phyloP scores from a whole-genome alignment of 2,797 vertebrate species.

The Sebastes umbrosus region DNA sequence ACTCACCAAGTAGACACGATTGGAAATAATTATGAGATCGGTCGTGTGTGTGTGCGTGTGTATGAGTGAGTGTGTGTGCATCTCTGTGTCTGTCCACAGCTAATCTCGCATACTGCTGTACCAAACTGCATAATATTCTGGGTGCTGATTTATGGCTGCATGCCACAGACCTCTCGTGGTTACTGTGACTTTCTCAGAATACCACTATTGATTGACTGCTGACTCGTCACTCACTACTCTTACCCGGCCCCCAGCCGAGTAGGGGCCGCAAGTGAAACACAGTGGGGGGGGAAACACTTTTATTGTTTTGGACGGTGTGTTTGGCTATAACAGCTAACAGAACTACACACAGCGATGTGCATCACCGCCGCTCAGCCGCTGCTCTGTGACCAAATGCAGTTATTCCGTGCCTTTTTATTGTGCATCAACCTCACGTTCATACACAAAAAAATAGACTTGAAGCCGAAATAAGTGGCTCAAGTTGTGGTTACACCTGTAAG shows the following conservation, averaged over 20 bases:
- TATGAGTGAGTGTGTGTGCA: background rate
- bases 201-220: background rate
- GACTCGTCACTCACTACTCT: background rate
- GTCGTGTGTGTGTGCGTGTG: background rate
- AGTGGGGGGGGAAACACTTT: no score
- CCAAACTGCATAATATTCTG: background rate
- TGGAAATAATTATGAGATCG: no score
- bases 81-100: background rate
- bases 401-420: background rate
- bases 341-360: background rate
- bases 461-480: background rate
- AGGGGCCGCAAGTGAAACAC: no score
- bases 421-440: background rate
- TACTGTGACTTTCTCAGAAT: background rate
- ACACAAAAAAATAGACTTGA: background rate
- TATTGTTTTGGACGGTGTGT: background rate
- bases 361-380: background rate
- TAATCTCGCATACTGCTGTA: background rate
- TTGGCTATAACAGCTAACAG: background rate
- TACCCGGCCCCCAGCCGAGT: no score
- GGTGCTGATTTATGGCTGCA: background rate
- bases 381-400: accelerated
- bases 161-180: background rate
- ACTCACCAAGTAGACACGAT: background rate
- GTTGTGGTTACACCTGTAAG: background rate